A percentile compares a stretch with the other conserved stretches of the same genome.
These are phyloP conservation scores for Coenonympha arcania DNA, from an alignment of 2,888 invertebrate species.

Conservation along the genomic window DNA sequence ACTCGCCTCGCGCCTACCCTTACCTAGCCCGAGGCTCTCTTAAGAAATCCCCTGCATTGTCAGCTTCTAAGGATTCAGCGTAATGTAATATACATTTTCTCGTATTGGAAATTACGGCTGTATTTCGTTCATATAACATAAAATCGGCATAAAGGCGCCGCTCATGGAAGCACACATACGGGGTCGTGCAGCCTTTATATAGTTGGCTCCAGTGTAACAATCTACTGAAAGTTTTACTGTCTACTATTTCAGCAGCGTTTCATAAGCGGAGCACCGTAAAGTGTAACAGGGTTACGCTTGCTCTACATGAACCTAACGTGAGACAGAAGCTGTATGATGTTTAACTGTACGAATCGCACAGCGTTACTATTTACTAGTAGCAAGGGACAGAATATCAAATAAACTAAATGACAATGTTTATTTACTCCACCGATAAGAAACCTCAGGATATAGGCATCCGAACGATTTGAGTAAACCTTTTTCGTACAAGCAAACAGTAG, in stretches of 20 bases:
- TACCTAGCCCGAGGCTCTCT: conserved; percentile 67
- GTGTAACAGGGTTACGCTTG: conserved; percentile 33
- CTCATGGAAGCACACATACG: conserved; percentile 52
- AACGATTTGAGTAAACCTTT: too few species aligned
- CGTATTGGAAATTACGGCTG: conserved; percentile 66
- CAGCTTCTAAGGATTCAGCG: conserved; percentile 66
- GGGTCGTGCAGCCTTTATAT: conserved; percentile 62
- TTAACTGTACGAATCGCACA: not conserved
- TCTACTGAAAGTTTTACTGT: conserved; percentile 66
- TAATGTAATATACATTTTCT: conserved; percentile 64
- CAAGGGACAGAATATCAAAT: not conserved
- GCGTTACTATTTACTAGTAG: not conserved
- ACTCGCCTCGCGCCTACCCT: conserved; percentile 70
- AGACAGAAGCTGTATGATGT: not conserved
- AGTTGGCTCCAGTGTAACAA: conserved; percentile 63
- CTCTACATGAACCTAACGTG: not conserved
- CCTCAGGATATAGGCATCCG: too few species aligned
- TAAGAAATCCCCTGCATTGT: conserved; percentile 65
- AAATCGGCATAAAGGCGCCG: conserved; percentile 66
- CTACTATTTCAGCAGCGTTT: conserved; percentile 47
- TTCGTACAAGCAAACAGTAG: too few species aligned
- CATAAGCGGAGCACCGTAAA: conserved; percentile 53
- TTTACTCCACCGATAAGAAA: not conserved
- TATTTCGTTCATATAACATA: conserved; percentile 68
- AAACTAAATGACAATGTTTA: not conserved